phyloP scores from a whole-genome alignment of 2,113 vertebrate species.

The Eubucco bourcierii region DNA sequence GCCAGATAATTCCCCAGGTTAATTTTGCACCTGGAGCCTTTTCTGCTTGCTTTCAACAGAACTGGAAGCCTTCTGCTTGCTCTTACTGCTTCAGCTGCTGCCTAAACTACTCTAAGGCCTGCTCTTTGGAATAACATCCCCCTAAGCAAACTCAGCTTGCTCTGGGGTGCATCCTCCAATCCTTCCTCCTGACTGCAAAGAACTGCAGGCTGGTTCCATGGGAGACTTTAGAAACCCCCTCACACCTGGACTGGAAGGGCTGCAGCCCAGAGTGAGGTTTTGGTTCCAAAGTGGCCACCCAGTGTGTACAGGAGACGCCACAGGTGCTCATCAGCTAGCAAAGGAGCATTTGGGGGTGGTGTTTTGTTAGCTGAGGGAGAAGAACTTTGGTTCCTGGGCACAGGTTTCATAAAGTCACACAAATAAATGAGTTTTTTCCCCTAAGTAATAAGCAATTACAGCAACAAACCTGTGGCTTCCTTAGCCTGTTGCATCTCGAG shows the following conservation, averaged over 20 bases:
- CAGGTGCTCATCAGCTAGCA: not conserved
- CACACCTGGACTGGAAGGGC: too few species aligned
- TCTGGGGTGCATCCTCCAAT: not conserved
- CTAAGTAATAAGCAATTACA: not conserved
- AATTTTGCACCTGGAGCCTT: not conserved
- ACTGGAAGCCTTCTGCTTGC: not conserved
- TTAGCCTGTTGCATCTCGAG: not conserved
- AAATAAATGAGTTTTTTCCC: not conserved
- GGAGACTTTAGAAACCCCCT: not conserved
- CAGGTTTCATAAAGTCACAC: not conserved
- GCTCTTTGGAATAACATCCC: constrained; percentile 6
- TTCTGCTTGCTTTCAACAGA: not conserved
- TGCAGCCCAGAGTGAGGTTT: not conserved
- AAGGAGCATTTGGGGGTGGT: not conserved
- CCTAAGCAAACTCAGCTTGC: constrained; percentile 42
- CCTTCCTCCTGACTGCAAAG: not conserved
- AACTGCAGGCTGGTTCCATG: not conserved
- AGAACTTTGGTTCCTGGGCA: not conserved
- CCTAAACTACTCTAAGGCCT: not conserved
- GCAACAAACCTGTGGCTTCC: not conserved
- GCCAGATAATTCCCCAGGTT: not conserved
- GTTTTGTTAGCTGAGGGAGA: not conserved
- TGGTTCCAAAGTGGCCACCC: not conserved
- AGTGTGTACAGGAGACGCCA: not conserved
- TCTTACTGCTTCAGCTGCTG: not conserved